A percentile compares a stretch with the other conserved stretches of the same genome.
Evolutionary conservation across 2,888 invertebrate genomes (phyloP).

Genomic region (Macrophya annulata): DNA sequence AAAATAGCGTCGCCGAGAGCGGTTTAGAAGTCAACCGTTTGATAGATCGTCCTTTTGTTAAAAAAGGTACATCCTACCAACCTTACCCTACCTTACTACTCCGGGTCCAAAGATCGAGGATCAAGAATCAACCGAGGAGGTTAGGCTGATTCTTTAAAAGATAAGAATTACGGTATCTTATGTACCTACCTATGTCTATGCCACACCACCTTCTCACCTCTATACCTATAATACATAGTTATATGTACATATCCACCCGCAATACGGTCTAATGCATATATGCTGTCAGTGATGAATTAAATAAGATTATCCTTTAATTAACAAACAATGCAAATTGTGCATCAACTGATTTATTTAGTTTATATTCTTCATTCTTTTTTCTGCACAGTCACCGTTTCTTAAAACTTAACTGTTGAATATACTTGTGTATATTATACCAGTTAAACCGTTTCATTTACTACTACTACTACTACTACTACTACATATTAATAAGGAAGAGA

Average conservation of each 20-base stretch:
- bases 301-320: constrained; percentile 13
- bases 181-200: not conserved
- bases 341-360: not conserved
- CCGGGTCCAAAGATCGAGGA: not conserved
- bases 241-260: not conserved
- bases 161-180: constrained; percentile 17
- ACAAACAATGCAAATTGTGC: constrained; percentile 14
- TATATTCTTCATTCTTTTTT: not conserved
- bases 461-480: too few relatives aligned
- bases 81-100: not conserved
- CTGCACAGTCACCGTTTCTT: not conserved
- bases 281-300: too few relatives aligned
- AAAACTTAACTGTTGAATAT: too few relatives aligned
- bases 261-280: not conserved
- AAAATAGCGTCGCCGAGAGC: constrained; percentile 44
- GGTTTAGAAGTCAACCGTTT: constrained; percentile 49
- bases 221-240: not conserved
- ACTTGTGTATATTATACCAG: too few relatives aligned
- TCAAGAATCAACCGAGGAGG: constrained; percentile 13
- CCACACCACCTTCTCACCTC: not conserved
- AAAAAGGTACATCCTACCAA: not conserved
- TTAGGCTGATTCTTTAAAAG: constrained; percentile 10
- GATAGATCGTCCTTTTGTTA: constrained; percentile 59
- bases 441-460: too few relatives aligned
- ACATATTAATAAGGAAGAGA: too few relatives aligned